Evolutionary conservation across 2,797 vertebrate genomes (phyloP).

Genomic region (Pangasius larnaudii): DNA sequence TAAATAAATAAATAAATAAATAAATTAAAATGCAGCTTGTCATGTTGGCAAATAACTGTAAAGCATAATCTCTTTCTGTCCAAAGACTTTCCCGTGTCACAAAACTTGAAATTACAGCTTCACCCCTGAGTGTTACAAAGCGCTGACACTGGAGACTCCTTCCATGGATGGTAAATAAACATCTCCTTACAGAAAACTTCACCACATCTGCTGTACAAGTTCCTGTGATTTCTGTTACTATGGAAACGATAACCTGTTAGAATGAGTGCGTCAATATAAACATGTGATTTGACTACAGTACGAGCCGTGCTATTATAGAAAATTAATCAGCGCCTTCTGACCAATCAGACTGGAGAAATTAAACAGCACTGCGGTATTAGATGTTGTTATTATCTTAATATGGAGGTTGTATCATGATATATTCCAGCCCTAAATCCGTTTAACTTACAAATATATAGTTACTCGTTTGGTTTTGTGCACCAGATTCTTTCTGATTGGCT

Average conservation of each 20-base stretch:
- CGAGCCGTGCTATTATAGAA: not conserved
- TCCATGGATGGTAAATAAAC: not conserved
- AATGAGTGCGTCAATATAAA: not conserved
- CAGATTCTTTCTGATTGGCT: constrained; percentile 15
- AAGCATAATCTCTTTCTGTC: not conserved
- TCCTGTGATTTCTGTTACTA: not conserved
- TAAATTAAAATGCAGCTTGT: not conserved
- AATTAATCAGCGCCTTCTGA: not conserved
- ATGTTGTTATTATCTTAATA: not conserved
- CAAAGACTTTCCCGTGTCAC: not conserved
- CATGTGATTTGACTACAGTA: not conserved
- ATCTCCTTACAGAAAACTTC: not conserved
- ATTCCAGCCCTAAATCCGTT: not conserved
- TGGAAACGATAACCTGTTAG: not conserved
- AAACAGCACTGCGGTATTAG: not conserved
- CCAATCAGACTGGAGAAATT: not conserved
- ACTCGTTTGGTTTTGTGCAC: not conserved
- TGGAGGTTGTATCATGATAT: not conserved
- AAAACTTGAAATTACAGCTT: too few species aligned
- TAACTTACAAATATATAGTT: not conserved
- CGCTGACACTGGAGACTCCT: not conserved
- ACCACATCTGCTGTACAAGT: too few species aligned
- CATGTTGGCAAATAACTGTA: not conserved
- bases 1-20: too few species aligned
- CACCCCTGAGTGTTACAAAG: not conserved